These are phyloP conservation scores for Trichogramma pretiosum DNA, from an alignment of 1,140 invertebrate species.

Conservation along the genomic window DNA sequence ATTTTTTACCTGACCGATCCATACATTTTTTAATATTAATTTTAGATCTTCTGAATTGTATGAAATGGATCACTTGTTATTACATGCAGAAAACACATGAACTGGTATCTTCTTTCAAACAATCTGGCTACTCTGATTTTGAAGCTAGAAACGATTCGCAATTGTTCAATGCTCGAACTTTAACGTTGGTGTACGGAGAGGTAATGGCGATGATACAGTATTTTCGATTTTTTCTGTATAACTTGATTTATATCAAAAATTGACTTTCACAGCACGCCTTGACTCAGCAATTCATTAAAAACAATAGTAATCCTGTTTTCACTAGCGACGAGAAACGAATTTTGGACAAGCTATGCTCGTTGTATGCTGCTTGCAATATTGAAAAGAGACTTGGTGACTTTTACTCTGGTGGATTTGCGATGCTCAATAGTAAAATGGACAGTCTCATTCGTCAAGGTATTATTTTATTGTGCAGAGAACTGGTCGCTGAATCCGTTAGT, in stretches of 20 bases:
- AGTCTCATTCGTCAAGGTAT: constrained; percentile 54
- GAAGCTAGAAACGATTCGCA: constrained; percentile 71
- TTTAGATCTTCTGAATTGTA: constrained; percentile 64
- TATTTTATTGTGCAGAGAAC: constrained; percentile 52
- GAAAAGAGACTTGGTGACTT: constrained; percentile 68
- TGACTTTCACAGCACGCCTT: constrained; percentile 49
- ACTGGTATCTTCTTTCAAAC: constrained; percentile 50
- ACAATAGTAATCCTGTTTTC: constrained; percentile 44
- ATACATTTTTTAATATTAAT: constrained; percentile 12
- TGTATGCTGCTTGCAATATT: constrained; percentile 64
- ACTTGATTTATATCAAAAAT: constrained; percentile 1
- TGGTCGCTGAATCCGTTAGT: constrained; percentile 69
- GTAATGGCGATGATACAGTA: constrained; percentile 36
- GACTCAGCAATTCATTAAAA: constrained; percentile 51
- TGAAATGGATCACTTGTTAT: constrained; percentile 78
- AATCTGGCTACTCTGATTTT: constrained; percentile 58
- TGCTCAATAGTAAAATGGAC: constrained; percentile 38
- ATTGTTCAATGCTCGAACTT: constrained; percentile 65
- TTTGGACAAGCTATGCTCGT: constrained; percentile 54
- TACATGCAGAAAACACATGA: constrained; percentile 61
- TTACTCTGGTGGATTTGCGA: constrained; percentile 64
- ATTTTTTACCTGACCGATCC: too few relatives aligned
- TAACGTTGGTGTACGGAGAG: constrained; percentile 71
- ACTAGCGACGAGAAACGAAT: constrained; percentile 45
- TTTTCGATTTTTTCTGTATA: too few relatives aligned